Conservation (phyloP, 2,888 invertebrate species). For the Hirtodrosophila confusa region DNA sequence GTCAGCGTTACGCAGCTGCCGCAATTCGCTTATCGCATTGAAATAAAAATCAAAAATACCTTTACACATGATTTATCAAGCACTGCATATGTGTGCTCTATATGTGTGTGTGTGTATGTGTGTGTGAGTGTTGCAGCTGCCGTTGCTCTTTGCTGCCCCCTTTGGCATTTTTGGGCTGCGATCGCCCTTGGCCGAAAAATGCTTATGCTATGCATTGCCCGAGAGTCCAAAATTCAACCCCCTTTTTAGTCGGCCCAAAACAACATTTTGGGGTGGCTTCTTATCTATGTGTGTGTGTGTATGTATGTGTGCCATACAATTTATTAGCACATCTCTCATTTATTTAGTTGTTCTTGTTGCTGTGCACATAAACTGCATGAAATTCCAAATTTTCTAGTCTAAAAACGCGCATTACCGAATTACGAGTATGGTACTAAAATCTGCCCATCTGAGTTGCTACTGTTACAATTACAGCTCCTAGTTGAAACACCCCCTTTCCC, state of each 20-base stretch:
- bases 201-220: slow-evolving; percentile 64
- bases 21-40: slow-evolving; percentile 44
- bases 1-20: slow-evolving; percentile 42
- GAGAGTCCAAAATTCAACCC: slow-evolving; percentile 65
- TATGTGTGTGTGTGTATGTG: slow-evolving; percentile 27
- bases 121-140: slow-evolving; percentile 59
- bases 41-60: slow-evolving; percentile 72
- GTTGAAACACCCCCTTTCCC: slow-evolving; percentile 14
- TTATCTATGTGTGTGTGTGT: slow-evolving; percentile 12
- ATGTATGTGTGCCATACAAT: slow-evolving; percentile 22
- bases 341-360: slow-evolving; percentile 41
- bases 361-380: slow-evolving; percentile 53
- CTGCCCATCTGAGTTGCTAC: slow-evolving; percentile 20
- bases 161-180: slow-evolving; percentile 64
- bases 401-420: slow-evolving; percentile 8
- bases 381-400: slow-evolving; percentile 47
- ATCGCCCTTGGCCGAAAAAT: slow-evolving; percentile 76
- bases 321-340: slow-evolving; percentile 45
- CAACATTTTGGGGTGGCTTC: slow-evolving; percentile 69
- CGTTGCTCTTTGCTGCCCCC: slow-evolving; percentile 55
- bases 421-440: slow-evolving; percentile 19
- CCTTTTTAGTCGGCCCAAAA: slow-evolving; percentile 30
- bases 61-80: slow-evolving; percentile 77
- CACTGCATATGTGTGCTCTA: slow-evolving; percentile 32
- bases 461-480: slow-evolving; percentile 17